These are phyloP conservation scores for Dromococcyx pavoninus DNA, from an alignment of 2,797 vertebrate genomes.

Conservation along the genomic window DNA sequence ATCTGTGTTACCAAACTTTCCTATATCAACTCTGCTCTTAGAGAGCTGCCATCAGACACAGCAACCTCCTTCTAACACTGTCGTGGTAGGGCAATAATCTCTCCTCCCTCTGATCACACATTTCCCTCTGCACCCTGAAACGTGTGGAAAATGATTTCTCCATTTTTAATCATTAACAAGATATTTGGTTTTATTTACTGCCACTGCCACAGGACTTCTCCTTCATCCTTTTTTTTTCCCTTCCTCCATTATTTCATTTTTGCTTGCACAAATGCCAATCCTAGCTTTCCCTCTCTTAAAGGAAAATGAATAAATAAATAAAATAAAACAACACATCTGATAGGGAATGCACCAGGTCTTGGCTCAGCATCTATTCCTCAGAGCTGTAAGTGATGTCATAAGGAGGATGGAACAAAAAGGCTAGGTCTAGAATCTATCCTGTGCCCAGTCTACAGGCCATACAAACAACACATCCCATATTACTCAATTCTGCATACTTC, in stretches of 20 bases:
- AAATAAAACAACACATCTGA: not conserved
- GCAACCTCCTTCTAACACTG: not conserved
- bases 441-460: not conserved
- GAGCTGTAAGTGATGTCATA: not conserved
- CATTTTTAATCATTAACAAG: constrained; percentile 21
- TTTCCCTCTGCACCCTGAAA: not conserved
- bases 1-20: constrained; percentile 49
- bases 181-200: constrained; percentile 42
- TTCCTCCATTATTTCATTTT: not conserved
- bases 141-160: not conserved
- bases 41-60: constrained; percentile 38
- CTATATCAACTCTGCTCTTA: constrained; percentile 35
- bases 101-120: constrained; percentile 21
- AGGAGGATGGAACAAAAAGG: not conserved
- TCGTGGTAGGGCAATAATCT: not conserved
- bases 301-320: not conserved
- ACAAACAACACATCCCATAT: not conserved
- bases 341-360: not conserved
- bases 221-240: not conserved
- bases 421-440: not conserved
- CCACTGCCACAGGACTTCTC: not conserved
- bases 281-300: not conserved
- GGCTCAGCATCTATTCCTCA: not conserved
- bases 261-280: not conserved
- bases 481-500: not conserved